A percentile compares a stretch with the other conserved stretches of the same genome.
Evolutionary conservation across 2,797 vertebrate genomes (phyloP).

Genomic region (Urocyon cinereoargenteus): DNA sequence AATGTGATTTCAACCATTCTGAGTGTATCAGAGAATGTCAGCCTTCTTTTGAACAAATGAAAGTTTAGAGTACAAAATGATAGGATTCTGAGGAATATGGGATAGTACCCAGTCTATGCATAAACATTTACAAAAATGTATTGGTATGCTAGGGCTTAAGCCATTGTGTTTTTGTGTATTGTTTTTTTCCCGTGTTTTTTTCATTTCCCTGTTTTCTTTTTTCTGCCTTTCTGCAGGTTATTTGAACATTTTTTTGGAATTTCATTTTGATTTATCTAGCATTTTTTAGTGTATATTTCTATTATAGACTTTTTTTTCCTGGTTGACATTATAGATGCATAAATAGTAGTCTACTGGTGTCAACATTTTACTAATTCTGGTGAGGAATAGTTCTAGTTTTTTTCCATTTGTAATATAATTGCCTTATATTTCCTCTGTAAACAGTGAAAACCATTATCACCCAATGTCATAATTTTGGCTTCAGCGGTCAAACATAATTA

Average conservation of each 20-base stretch:
- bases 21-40: constrained; percentile 17
- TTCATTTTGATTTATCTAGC: neutral
- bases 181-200: neutral
- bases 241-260: neutral
- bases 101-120: neutral
- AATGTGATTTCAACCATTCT: constrained; percentile 24
- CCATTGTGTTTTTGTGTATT: neutral
- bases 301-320: neutral
- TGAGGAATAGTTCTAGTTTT: neutral
- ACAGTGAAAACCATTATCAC: neutral
- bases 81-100: neutral
- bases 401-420: neutral
- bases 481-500: neutral
- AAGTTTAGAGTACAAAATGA: constrained; percentile 26
- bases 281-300: neutral
- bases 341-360: neutral
- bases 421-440: neutral
- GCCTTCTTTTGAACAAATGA: constrained; percentile 33
- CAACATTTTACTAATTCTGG: neutral
- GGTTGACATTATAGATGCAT: neutral
- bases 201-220: neutral
- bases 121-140: neutral
- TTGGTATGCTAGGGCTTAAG: neutral
- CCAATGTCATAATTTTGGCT: neutral
- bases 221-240: neutral